Evolutionary conservation across 2,797 vertebrate genomes (phyloP), one percentile per base, ranked within the genome.

Genomic region (Lophotriccus pileatus): DNA sequence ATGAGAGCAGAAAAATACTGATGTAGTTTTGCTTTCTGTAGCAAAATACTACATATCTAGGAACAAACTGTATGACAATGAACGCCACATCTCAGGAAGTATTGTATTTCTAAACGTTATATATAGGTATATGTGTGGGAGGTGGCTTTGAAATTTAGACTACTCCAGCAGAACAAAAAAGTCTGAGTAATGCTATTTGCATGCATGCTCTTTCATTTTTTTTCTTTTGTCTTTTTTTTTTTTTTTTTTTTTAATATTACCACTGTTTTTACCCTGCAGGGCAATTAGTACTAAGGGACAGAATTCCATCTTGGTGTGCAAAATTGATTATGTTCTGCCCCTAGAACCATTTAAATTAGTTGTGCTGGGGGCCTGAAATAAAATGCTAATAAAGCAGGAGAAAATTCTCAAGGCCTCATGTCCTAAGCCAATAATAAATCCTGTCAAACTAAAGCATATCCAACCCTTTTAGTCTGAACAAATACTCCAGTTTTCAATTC

Each of bases 31-130:
- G 34, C 44, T 73, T 82, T 90, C 68, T 85, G 25, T 43, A 90
- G 56, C 63, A 89, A 89, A 88, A 80, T 84, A 53, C 24, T 80
- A 43, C 18, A 11, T 59, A 88, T 52, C 59, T 76, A 74, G 70
- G 41, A 87, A 88, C 59, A 88, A 94, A 81, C 39, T 52, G 14
- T 84, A 37, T 76, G 70, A 84, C 79, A 93, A 43, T 53, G 76
- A 86, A 47, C 52, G 36, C 49, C 85, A 73, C 52, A 70, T 67
- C 73, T 79, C 76, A 95, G 83, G 79, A 93, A 94, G 79, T 93
- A 95, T 86, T 96, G 69, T 84, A 53, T 94, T 95, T 93, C 94
- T 93, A 77, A 94, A 70, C 56, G 67, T 58, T 96, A 94, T 78
- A 86, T 93, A 53, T 81, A 84, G 82, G 36, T 60, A 34, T 46